Evolutionary conservation across 2,888 invertebrate genomes (phyloP).

Genomic region (Perizoma affinitatum): DNA sequence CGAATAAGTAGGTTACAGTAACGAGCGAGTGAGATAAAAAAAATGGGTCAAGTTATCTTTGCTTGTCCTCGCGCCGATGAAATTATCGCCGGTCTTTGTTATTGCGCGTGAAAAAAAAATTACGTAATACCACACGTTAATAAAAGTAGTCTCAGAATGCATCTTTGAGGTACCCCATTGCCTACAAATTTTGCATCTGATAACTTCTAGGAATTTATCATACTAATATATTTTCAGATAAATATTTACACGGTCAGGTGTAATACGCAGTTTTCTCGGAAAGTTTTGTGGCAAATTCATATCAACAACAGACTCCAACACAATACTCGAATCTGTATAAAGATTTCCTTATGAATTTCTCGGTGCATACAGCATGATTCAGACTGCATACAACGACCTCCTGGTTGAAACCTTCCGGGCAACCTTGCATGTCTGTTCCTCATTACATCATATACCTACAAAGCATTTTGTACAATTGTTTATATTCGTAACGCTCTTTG

Average conservation of each 20-base stretch:
- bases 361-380: constrained; percentile 43
- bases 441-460: constrained; percentile 76
- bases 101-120: constrained; percentile 74
- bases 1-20: constrained; percentile 78
- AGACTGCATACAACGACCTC: constrained; percentile 68
- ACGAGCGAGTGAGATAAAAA: constrained; percentile 77
- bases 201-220: constrained; percentile 4
- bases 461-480: constrained; percentile 61
- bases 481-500: constrained; percentile 62
- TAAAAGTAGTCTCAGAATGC: constrained; percentile 36
- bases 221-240: constrained; percentile 1
- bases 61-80: constrained; percentile 78
- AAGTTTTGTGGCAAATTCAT: constrained; percentile 18
- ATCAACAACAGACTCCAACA: constrained; percentile 19
- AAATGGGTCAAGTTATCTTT: constrained; percentile 84
- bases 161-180: constrained; percentile 39
- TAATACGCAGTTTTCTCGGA: constrained; percentile 18
- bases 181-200: not conserved
- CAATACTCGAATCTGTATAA: constrained; percentile 15
- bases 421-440: constrained; percentile 75
- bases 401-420: constrained; percentile 68
- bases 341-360: constrained; percentile 24
- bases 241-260: constrained; percentile 26
- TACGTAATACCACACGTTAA: constrained; percentile 58
- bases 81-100: constrained; percentile 69